These are phyloP conservation scores for Heteromormyrus szaboi DNA, from an alignment of 2,797 vertebrate species.

Conservation along the genomic window DNA sequence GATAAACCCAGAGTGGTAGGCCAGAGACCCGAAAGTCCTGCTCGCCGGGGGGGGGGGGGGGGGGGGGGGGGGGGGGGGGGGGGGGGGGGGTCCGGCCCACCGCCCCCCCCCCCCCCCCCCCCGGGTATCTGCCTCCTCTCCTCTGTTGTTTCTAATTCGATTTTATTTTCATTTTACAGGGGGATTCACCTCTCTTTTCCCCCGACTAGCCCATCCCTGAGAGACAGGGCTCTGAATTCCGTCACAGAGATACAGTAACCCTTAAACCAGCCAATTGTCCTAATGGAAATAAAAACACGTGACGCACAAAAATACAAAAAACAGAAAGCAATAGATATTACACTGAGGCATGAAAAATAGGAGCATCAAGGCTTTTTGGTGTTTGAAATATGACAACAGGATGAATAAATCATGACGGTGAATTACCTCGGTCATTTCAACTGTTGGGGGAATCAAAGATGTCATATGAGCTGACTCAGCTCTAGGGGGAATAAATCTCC, in stretches of 20 bases:
- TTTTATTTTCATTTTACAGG: constrained; percentile 49
- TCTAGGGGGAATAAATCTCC: constrained; percentile 49
- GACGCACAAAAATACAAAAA: constrained; percentile 14
- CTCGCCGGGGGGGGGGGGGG: no score
- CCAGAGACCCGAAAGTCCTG: constrained; percentile 63
- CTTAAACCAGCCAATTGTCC: constrained; percentile 29
- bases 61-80: no score
- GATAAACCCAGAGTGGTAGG: constrained; percentile 76
- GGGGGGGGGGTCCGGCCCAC: no score
- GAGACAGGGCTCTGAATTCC: constrained; percentile 32
- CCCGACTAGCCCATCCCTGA: constrained; percentile 55
- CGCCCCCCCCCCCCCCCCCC: constrained; percentile 51
- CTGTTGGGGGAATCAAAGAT: constrained; percentile 46
- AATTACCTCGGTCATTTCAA: constrained; percentile 48
- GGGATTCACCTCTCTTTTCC: constrained; percentile 59
- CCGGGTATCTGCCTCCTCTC: constrained; percentile 61
- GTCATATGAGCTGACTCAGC: constrained; percentile 44
- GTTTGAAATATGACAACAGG: constrained; percentile 46
- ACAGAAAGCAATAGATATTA: constrained; percentile 19
- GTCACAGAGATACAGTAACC: constrained; percentile 50
- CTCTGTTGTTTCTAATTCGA: constrained; percentile 56
- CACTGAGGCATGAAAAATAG: neutral
- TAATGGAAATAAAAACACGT: neutral
- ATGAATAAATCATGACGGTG: constrained; percentile 57
- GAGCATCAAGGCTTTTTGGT: constrained; percentile 37